Conservation (phyloP, 2,797 vertebrate genomes). For the Pseudomugil tenellus region DNA sequence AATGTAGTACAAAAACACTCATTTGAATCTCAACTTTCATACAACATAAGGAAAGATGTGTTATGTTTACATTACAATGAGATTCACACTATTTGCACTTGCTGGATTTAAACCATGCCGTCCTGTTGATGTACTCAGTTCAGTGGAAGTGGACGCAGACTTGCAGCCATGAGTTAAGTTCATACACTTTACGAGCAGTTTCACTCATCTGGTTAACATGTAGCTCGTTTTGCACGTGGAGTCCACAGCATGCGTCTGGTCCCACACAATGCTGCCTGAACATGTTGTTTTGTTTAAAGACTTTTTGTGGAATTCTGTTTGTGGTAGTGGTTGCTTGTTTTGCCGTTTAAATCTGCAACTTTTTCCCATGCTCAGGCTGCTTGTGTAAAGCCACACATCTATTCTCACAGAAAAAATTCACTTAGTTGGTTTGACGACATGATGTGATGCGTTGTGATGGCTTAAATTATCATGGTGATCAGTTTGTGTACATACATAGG, state of each 20-base stretch:
- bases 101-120: background rate
- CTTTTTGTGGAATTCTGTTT: constrained; percentile 36
- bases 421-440: constrained; percentile 18
- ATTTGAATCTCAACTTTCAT: background rate
- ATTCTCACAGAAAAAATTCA: constrained; percentile 1
- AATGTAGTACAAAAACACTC: background rate
- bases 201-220: background rate
- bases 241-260: constrained; percentile 1
- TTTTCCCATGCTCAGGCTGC: constrained; percentile 32
- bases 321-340: constrained; percentile 37
- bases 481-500: constrained; percentile 20
- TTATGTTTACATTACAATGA: background rate
- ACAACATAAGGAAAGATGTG: background rate
- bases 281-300: constrained; percentile 50
- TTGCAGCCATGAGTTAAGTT: background rate
- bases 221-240: background rate
- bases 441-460: background rate
- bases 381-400: constrained; percentile 23
- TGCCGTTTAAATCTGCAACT: constrained; percentile 31
- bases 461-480: constrained; percentile 34
- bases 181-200: background rate
- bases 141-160: constrained; percentile 1
- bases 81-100: background rate
- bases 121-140: background rate
- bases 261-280: constrained; percentile 2